A percentile compares a stretch with the other conserved stretches of the same genome.
Conservation (phyloP, 2,113 vertebrate genomes). For the Corvus cornix region DNA sequence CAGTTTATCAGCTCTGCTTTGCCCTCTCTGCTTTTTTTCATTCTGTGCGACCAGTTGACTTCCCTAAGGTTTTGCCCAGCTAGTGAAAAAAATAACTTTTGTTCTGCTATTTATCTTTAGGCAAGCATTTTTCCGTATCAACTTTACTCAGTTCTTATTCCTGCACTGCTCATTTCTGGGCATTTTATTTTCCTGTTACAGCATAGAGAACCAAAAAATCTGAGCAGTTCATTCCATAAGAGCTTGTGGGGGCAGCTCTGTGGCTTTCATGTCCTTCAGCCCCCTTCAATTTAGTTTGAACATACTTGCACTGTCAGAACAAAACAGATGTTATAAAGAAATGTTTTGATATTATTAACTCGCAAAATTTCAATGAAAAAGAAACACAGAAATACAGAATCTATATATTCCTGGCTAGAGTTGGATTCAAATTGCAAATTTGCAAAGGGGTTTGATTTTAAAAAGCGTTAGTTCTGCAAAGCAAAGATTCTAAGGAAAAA, state of each 20-base stretch:
- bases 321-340: background rate
- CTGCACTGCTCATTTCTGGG: background rate
- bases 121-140: conserved; percentile 15
- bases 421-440: background rate
- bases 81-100: conserved; percentile 47
- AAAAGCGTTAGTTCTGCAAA: background rate
- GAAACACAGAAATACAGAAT: background rate
- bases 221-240: background rate
- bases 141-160: conserved; percentile 16
- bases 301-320: background rate
- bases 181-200: background rate
- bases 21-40: background rate
- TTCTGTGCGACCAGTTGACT: background rate
- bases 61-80: conserved; percentile 32
- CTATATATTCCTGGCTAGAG: background rate
- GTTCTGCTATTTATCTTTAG: conserved; percentile 42
- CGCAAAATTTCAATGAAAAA: background rate
- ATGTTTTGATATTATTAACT: background rate
- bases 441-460: background rate
- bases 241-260: background rate
- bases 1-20: conserved; percentile 60
- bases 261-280: background rate
- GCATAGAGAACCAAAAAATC: background rate
- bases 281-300: background rate
- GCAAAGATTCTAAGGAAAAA: background rate